phyloP scores from a whole-genome alignment of 2,113 vertebrate species.

The Albula glossodonta region DNA sequence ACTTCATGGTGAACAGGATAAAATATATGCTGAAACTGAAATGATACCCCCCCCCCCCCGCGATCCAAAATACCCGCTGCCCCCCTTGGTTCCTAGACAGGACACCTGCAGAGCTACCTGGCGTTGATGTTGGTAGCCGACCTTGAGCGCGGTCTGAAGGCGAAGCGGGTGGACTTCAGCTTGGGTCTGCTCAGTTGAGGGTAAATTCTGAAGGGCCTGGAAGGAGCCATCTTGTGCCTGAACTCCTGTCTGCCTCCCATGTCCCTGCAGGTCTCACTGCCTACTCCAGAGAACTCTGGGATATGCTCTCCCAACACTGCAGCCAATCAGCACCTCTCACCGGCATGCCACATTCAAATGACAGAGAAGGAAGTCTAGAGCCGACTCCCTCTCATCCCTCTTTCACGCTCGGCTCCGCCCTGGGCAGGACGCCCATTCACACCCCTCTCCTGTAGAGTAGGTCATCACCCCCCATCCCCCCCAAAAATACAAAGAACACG shows the following conservation, averaged over 20 bases:
- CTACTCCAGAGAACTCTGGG: conserved; percentile 61
- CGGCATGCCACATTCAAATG: not conserved
- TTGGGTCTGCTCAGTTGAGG: conserved; percentile 39
- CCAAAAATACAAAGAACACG: not conserved
- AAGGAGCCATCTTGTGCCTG: conserved; percentile 35
- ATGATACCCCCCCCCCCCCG: too few relatives aligned
- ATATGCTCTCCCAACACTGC: not conserved
- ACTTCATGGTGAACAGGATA: too few relatives aligned
- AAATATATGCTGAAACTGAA: too few relatives aligned
- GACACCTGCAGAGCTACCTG: conserved; percentile 55
- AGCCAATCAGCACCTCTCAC: not conserved
- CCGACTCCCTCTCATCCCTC: not conserved
- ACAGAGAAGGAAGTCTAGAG: not conserved
- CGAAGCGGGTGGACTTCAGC: not conserved
- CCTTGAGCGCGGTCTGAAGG: conserved; percentile 13
- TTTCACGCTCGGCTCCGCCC: not conserved
- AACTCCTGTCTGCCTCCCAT: conserved; percentile 59
- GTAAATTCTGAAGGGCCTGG: conserved; percentile 26
- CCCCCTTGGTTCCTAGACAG: accelerated
- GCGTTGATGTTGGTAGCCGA: conserved; percentile 13
- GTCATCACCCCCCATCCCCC: not conserved
- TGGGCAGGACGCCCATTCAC: not conserved
- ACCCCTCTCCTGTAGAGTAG: not conserved
- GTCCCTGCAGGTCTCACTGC: conserved; percentile 46
- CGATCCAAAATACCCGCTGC: too few relatives aligned